phyloP scores from a whole-genome alignment of 2,888 invertebrate genomes.

The Venusia cambrica region DNA sequence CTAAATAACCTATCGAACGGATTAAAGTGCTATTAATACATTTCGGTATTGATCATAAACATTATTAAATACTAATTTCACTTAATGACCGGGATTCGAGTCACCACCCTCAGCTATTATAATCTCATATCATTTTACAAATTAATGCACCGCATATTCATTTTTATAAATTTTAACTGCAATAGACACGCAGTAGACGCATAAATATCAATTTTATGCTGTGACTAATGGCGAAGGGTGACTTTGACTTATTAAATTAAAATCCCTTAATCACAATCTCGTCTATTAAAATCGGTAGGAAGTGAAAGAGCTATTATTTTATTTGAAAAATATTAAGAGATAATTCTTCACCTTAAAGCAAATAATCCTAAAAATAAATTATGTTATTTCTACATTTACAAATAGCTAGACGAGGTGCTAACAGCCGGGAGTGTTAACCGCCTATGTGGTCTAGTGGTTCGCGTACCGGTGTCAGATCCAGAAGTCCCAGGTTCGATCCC shows the following conservation, averaged over 20 bases:
- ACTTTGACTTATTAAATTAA: constrained; percentile 2
- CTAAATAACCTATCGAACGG: no score
- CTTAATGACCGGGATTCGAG: constrained; percentile 20
- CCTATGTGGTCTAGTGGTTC: no score
- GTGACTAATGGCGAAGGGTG: constrained; percentile 23
- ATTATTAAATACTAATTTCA: constrained; percentile 14
- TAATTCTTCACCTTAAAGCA: no score
- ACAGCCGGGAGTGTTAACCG: no score
- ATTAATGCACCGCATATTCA: constrained; percentile 22
- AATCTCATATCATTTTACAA: constrained; percentile 15
- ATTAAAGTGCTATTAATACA: no score
- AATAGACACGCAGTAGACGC: constrained; percentile 31
- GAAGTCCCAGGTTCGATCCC: no score
- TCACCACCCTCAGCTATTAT: constrained; percentile 16
- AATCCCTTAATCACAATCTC: neutral
- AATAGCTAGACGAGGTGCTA: no score
- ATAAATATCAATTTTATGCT: constrained; percentile 30
- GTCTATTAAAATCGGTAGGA: neutral
- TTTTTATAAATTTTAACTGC: constrained; percentile 28
- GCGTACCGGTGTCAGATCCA: no score
- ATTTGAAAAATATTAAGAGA: no score
- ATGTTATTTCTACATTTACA: no score
- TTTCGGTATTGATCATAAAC: neutral
- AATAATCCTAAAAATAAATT: no score
- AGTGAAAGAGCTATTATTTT: no score